Percentiles rank a stretch among this genome's conserved stretches.
phyloP scores from a whole-genome alignment of 2,888 invertebrate species.

The Tetragonula carbonaria region DNA sequence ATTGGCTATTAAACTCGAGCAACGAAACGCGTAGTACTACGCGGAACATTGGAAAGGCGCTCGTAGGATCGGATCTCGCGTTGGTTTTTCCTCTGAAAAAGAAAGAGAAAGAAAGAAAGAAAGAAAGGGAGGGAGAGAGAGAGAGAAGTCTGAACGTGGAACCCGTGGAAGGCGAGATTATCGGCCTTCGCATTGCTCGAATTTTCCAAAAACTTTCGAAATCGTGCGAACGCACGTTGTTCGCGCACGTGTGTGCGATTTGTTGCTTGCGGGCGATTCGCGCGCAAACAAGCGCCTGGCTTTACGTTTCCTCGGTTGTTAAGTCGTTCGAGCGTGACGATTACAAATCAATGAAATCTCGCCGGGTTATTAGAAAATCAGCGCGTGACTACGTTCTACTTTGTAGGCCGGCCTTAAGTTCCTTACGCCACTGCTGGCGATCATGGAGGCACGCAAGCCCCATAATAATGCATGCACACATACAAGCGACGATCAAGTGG shows the following conservation, averaged over 20 bases:
- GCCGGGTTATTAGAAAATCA: constrained; percentile 62
- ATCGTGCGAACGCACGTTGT: constrained; percentile 1
- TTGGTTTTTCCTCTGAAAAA: constrained; percentile 19
- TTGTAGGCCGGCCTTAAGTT: constrained; percentile 37
- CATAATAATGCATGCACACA: neutral
- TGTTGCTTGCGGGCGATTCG: neutral
- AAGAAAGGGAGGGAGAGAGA: neutral
- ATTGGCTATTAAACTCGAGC: constrained; percentile 1
- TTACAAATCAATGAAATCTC: constrained; percentile 52
- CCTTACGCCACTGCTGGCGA: constrained; percentile 62
- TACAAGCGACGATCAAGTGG: neutral
- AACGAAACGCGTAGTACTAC: neutral
- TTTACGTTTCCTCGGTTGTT: constrained; percentile 35
- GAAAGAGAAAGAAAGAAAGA: constrained; percentile 1
- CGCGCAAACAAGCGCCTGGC: neutral
- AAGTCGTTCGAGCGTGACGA: constrained; percentile 39
- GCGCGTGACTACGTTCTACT: constrained; percentile 61
- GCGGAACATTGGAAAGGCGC: constrained; percentile 21
- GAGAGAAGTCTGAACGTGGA: neutral
- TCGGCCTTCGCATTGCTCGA: constrained; percentile 37
- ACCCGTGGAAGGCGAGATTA: no score
- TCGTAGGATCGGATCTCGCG: neutral
- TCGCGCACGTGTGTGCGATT: constrained; percentile 24
- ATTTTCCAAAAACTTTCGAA: constrained; percentile 50
- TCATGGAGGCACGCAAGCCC: constrained; percentile 42